Base-by-base conservation (phyloP, 2,113 vertebrate genomes). In the Epinephelus lanceolatus region DNA sequence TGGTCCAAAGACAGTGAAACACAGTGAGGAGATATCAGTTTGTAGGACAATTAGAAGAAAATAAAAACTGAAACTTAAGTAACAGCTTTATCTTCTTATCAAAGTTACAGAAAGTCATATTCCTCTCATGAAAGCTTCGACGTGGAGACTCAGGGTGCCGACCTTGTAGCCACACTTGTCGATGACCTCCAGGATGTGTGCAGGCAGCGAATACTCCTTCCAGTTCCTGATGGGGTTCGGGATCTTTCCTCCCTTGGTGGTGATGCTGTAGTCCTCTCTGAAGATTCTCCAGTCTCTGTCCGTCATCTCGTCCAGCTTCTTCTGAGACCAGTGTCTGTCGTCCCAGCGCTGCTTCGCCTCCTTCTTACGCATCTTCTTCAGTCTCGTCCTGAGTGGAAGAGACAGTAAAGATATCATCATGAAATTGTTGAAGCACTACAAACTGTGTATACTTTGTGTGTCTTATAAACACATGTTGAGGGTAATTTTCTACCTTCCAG, bases 341-440 rank as follows among this genome's bases (percentile, higher is more conserved):
- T 99, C 98, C 98, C 98, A 99, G 86, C 98, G 97, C 90, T 99
- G 98, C 92, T 99, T 99, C 68, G 98, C 98, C 83, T 99, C 98
- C 85, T 99, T 99, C 94, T 99, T 99, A 4, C 98, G 95, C 89
- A 99, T 94, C 93, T 99, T 99, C 78, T 98, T 97, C 84, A 99
- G 94, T 60, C 98, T 93, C 1, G 94, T 94, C 92, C 98, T 99
- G 91, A 23, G 23, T 30, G 18, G 30, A 77, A 14, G 8, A 53
- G 21, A 67, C 23, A 18, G 17, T 3, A 25, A 55, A 3, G 25
- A 42, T 14, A 23, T 13, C 2, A 3, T 15, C 23, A 15, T 5
- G 1, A 59, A 27, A 12, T 7, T 47, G 47, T 12, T 19, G 9
- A 49, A 37, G 33, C 33, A 37, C 4, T 37, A 8, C 11, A 12